phyloP scores from a whole-genome alignment of 2,888 invertebrate species.

The Diogma glabrata region DNA sequence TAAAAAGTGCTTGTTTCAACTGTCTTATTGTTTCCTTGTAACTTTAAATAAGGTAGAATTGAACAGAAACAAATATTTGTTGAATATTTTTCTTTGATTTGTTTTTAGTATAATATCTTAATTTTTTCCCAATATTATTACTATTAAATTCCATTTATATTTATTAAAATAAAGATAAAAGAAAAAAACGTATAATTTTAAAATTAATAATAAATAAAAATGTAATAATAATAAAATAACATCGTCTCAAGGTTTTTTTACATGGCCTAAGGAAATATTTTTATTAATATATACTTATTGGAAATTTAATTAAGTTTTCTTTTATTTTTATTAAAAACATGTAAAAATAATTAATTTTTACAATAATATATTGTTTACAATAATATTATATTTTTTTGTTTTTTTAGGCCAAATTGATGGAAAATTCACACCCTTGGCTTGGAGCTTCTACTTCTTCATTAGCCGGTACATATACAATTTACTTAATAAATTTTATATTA shows the following conservation, averaged over 20 bases:
- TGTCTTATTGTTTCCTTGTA: too few relatives aligned
- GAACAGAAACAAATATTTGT: too few relatives aligned
- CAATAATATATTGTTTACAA: conserved; percentile 4
- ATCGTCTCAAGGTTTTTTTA: conserved; percentile 4
- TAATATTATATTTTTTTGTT: conserved; percentile 28
- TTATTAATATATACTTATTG: conserved; percentile 7
- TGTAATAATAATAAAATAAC: conserved; percentile 5
- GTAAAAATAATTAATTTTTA: conserved; percentile 3
- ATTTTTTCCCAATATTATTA: too few relatives aligned
- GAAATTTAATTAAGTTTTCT: conserved; percentile 4
- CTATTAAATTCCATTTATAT: too few relatives aligned
- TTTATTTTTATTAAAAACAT: too few relatives aligned
- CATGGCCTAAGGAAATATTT: conserved; percentile 7
- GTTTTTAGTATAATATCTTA: too few relatives aligned
- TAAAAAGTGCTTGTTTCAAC: too few relatives aligned
- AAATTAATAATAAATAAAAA: conserved; percentile 7
- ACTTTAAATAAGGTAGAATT: too few relatives aligned
- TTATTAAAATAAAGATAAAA: neutral
- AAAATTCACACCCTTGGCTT: conserved; percentile 87
- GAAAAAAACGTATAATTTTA: conserved; percentile 5
- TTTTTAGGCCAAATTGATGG: conserved; percentile 83
- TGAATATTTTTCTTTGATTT: too few relatives aligned
- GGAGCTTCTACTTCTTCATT: conserved; percentile 80
- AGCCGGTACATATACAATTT: conserved; percentile 58
- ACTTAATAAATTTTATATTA: too few relatives aligned